Evolutionary conservation across 2,888 invertebrate species (phyloP).

Genomic region (Ochropleura leucogaster): DNA sequence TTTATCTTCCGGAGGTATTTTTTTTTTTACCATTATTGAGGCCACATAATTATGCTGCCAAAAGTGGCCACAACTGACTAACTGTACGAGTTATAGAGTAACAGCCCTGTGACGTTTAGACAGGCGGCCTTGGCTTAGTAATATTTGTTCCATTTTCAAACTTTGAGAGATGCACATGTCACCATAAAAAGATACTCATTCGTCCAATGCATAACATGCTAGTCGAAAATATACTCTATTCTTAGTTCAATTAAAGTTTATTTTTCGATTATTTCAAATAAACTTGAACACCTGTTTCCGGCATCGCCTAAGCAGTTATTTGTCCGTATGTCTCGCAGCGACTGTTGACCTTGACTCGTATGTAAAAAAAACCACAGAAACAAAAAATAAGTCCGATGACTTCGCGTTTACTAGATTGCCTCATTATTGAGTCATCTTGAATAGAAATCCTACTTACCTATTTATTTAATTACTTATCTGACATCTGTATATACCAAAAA

Average conservation of each 20-base stretch:
- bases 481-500: neutral
- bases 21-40: neutral
- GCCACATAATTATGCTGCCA: neutral
- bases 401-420: neutral
- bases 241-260: neutral
- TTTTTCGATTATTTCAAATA: neutral
- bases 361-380: neutral
- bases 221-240: neutral
- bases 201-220: neutral
- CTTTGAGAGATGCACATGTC: neutral
- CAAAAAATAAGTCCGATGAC: neutral
- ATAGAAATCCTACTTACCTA: neutral
- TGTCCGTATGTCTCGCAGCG: neutral
- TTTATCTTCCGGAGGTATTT: neutral
- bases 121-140: neutral
- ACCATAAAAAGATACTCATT: neutral
- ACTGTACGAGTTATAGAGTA: neutral
- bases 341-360: neutral
- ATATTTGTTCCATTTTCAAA: neutral
- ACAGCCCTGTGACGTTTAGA: neutral
- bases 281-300: neutral
- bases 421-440: conserved; percentile 13
- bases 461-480: conserved; percentile 3
- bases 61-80: neutral
- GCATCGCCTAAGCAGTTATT: neutral